These are phyloP conservation scores for Heteromurus nitidus DNA, from an alignment of 2,888 invertebrate genomes.

Conservation along the genomic window DNA sequence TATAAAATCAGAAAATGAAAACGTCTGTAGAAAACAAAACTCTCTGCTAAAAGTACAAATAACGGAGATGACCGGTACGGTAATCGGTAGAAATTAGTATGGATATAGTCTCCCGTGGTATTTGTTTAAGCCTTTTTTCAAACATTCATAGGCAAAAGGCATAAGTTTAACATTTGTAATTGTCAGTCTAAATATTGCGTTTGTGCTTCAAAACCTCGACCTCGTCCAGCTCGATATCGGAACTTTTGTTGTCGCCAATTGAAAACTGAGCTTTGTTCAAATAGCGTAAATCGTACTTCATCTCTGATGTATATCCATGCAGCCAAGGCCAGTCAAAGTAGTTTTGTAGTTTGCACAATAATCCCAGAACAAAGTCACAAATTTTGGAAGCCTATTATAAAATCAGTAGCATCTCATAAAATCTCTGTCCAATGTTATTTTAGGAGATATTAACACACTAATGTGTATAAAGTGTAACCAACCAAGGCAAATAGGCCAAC, in stretches of 20 bases:
- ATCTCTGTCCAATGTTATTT: slow-evolving; percentile 37
- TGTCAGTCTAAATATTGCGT: not conserved
- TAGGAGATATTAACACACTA: not conserved
- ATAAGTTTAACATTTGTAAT: too few species aligned
- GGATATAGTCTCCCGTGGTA: too few species aligned
- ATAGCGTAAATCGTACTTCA: slow-evolving; percentile 69
- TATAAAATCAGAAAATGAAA: too few species aligned
- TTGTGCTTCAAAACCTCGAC: slow-evolving; percentile 48
- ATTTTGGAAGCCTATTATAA: slow-evolving; percentile 76
- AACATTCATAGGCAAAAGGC: too few species aligned
- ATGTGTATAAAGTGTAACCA: too few species aligned
- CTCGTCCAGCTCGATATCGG: slow-evolving; percentile 41
- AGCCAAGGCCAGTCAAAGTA: slow-evolving; percentile 75
- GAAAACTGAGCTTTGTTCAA: slow-evolving; percentile 50
- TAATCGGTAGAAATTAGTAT: too few species aligned
- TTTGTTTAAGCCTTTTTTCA: too few species aligned
- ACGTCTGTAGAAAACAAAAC: too few species aligned
- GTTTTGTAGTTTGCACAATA: slow-evolving; percentile 63
- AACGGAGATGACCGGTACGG: too few species aligned
- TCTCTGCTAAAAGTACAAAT: too few species aligned
- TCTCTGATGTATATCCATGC: slow-evolving; percentile 67
- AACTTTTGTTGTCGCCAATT: slow-evolving; percentile 26
- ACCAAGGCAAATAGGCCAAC: slow-evolving; percentile 77
- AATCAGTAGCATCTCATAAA: slow-evolving; percentile 5
- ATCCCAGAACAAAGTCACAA: slow-evolving; percentile 76